Percentiles rank a stretch among this genome's conserved stretches.
phyloP scores from a whole-genome alignment of 2,113 vertebrate genomes.

The Zootoca vivipara region DNA sequence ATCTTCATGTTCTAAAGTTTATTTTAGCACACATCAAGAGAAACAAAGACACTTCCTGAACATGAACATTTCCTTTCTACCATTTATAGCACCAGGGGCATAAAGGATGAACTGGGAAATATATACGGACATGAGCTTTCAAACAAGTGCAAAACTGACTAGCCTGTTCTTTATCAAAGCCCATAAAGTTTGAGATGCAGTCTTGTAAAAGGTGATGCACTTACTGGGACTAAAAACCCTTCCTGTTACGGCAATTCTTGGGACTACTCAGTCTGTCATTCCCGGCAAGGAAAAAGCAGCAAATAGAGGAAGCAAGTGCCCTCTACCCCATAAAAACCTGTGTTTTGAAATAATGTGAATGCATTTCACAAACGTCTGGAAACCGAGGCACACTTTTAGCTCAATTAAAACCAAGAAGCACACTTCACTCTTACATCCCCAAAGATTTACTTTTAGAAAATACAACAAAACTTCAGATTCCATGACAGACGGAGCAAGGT shows the following conservation, averaged over 20 bases:
- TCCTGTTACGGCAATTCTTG: conserved; percentile 32
- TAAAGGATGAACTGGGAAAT: background rate
- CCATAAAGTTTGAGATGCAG: conserved; percentile 28
- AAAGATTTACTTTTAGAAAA: background rate
- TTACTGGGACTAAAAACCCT: conserved; percentile 23
- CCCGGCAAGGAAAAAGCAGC: background rate
- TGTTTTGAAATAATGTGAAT: background rate
- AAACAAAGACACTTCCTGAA: background rate
- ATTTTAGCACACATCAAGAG: background rate
- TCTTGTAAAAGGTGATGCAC: conserved; percentile 6
- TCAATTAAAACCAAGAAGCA: background rate
- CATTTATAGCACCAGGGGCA: background rate
- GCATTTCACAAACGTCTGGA: background rate
- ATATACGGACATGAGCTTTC: accelerated
- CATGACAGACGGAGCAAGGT: background rate
- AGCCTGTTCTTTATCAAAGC: conserved; percentile 23
- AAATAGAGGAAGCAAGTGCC: background rate
- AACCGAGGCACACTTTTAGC: background rate
- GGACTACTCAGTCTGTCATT: background rate
- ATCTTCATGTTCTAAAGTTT: background rate
- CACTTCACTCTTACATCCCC: background rate
- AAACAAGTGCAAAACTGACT: background rate
- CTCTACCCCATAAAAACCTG: background rate
- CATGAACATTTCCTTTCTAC: background rate
- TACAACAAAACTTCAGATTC: background rate